Evolutionary conservation across 2,888 invertebrate species (phyloP).

Genomic region (Dicranocentrus wangi): DNA sequence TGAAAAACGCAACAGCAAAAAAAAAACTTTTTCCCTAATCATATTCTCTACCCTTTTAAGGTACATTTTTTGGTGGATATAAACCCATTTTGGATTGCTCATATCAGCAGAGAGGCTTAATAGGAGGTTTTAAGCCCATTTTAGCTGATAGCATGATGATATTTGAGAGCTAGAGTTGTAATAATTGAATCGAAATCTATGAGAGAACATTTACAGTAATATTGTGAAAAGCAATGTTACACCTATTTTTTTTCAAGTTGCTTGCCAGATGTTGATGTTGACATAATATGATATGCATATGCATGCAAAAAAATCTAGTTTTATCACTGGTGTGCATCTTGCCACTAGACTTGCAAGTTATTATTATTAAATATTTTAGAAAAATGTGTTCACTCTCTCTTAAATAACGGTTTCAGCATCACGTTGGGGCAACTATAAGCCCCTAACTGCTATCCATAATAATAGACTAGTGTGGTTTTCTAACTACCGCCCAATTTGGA

Average conservation of each 20-base stretch:
- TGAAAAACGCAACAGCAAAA: conserved; percentile 5
- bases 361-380: conserved; percentile 49
- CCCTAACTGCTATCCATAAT: too few species aligned
- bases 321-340: conserved; percentile 44
- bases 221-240: conserved; percentile 14
- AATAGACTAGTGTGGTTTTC: too few species aligned
- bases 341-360: conserved; percentile 30
- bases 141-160: conserved; percentile 4
- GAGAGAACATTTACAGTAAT: neutral
- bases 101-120: too few species aligned
- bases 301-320: conserved; percentile 43
- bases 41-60: conserved; percentile 13
- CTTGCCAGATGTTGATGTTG: conserved; percentile 53
- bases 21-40: conserved; percentile 23
- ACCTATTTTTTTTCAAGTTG: conserved; percentile 31
- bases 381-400: conserved; percentile 55
- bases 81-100: neutral
- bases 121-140: neutral
- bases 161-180: neutral
- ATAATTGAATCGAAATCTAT: conserved; percentile 17
- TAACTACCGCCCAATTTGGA: conserved; percentile 15
- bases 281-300: conserved; percentile 52
- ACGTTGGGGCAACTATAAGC: too few species aligned
- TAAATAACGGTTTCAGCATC: conserved; percentile 22
- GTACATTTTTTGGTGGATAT: neutral